These are phyloP conservation scores for Chloropsis cyanopogon DNA, from an alignment of 2,113 vertebrate genomes.

Conservation along the genomic window DNA sequence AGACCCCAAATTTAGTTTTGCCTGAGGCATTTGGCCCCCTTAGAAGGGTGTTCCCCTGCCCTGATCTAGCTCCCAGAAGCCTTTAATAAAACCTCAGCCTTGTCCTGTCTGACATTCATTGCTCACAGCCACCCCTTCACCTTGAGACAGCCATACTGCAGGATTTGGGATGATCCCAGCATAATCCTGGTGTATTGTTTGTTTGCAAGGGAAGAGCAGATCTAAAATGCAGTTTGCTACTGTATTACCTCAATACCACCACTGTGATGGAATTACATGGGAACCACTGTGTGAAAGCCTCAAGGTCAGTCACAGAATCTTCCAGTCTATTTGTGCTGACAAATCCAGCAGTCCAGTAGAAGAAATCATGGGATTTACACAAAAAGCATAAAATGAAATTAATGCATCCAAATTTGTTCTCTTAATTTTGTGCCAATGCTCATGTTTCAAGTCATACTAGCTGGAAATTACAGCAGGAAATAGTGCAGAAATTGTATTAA, in stretches of 20 bases:
- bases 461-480: neutral
- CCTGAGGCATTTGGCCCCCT: neutral
- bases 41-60: neutral
- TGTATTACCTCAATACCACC: neutral
- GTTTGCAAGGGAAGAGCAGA: neutral
- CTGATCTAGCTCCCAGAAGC: neutral
- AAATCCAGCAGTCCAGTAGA: neutral
- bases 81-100: neutral
- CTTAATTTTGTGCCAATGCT: neutral
- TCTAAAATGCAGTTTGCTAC: neutral
- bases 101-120: neutral
- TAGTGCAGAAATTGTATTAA: neutral
- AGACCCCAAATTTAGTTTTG: neutral
- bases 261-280: neutral
- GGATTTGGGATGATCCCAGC: neutral
- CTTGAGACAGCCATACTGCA: neutral
- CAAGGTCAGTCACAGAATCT: neutral
- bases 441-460: neutral
- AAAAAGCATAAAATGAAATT: neutral
- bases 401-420: neutral
- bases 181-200: neutral
- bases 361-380: neutral
- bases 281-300: neutral
- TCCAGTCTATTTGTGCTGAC: neutral
- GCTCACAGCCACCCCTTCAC: neutral